Percentiles rank a stretch among this genome's conserved stretches.
phyloP scores from a whole-genome alignment of 2,888 invertebrate species.

The Pandemis cinnamomeana region DNA sequence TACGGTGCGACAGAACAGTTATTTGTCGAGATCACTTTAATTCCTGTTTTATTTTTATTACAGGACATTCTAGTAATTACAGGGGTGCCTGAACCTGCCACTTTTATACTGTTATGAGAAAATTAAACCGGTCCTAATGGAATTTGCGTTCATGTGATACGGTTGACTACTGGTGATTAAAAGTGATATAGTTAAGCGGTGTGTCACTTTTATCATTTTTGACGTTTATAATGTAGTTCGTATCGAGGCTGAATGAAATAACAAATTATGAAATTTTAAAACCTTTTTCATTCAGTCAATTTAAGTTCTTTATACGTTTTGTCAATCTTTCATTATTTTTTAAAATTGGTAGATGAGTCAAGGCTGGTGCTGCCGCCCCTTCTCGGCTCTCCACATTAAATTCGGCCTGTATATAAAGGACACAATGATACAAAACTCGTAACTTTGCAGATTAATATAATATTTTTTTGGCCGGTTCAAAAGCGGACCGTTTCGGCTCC shows the following conservation, averaged over 20 bases:
- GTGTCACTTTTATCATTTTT: not conserved
- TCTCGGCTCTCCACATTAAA: conserved; percentile 67
- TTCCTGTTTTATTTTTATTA: conserved; percentile 52
- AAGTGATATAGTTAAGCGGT: conserved; percentile 11
- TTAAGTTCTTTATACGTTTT: not conserved
- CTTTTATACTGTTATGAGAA: conserved; percentile 36
- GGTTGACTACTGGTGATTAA: conserved; percentile 26
- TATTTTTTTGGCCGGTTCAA: conserved; percentile 75
- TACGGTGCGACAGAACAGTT: conserved; percentile 58
- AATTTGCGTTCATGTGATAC: conserved; percentile 33
- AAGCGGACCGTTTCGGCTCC: conserved; percentile 69
- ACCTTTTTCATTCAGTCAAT: no score
- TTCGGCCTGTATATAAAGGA: conserved; percentile 65
- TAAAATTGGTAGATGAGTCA: conserved; percentile 11
- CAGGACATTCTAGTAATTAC: conserved; percentile 44
- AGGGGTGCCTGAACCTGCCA: conserved; percentile 37
- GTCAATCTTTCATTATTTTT: not conserved
- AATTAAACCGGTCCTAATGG: conserved; percentile 37
- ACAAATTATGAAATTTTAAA: not conserved
- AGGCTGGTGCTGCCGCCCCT: conserved; percentile 58
- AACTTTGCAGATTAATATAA: conserved; percentile 77
- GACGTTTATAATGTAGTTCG: not conserved
- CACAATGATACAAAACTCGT: conserved; percentile 69
- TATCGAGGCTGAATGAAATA: not conserved
- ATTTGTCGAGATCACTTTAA: conserved; percentile 61